Percentiles rank a stretch among this genome's conserved stretches.
phyloP scores from a whole-genome alignment of 2,797 vertebrate genomes.

The Podarcis lilfordi region DNA sequence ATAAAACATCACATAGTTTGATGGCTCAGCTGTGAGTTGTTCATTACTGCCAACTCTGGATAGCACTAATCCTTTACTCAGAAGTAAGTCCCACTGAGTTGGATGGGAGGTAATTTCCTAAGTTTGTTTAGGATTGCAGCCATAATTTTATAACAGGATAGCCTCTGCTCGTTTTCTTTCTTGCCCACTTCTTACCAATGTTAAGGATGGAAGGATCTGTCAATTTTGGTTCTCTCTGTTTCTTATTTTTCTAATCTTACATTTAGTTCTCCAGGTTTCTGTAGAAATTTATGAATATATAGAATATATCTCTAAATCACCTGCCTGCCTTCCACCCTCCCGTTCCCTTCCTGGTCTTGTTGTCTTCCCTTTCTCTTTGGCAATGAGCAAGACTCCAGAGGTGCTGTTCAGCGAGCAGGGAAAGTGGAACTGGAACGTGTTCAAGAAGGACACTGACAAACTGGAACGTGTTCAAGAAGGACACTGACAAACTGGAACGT shows the following conservation, averaged over 20 bases:
- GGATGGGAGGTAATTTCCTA: not conserved
- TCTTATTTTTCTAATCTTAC: too few relatives aligned
- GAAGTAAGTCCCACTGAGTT: not conserved
- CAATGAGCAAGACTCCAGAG: not conserved
- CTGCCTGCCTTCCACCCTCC: not conserved
- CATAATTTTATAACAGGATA: not conserved
- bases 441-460: too few relatives aligned
- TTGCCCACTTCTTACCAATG: not conserved
- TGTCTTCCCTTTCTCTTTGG: not conserved
- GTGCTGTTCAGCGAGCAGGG: not conserved
- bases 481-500: too few relatives aligned
- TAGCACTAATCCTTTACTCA: not conserved
- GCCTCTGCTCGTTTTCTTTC: not conserved
- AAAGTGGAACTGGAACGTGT: too few relatives aligned
- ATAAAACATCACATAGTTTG: not conserved
- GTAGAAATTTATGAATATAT: too few relatives aligned
- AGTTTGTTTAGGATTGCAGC: not conserved
- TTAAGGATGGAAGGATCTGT: too few relatives aligned
- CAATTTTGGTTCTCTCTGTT: too few relatives aligned
- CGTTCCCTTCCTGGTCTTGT: too few relatives aligned
- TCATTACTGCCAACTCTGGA: not conserved
- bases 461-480: too few relatives aligned
- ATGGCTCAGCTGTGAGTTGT: not conserved
- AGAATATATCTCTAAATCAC: not conserved
- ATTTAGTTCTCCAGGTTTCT: too few relatives aligned